A percentile compares a stretch with the other conserved stretches of the same genome.
phyloP scores from a whole-genome alignment of 2,113 vertebrate genomes.

The Accipiter virgatus region DNA sequence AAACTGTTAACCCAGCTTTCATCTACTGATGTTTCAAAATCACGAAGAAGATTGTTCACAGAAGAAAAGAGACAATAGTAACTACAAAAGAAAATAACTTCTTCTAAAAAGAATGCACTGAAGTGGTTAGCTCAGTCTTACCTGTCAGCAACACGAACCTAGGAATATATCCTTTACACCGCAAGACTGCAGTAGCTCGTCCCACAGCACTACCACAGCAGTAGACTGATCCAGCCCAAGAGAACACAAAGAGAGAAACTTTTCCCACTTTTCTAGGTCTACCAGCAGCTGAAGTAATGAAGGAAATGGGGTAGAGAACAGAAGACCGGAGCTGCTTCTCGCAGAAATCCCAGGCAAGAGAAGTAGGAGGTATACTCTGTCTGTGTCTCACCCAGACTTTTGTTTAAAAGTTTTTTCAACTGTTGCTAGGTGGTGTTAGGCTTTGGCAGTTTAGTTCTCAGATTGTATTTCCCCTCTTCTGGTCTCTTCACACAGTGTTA shows the following conservation, averaged over 20 bases:
- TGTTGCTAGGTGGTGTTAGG: constrained; percentile 82
- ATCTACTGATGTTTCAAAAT: neutral
- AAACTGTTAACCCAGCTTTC: neutral
- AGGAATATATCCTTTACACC: constrained; percentile 25
- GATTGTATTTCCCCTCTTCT: constrained; percentile 77
- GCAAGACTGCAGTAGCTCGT: constrained; percentile 37
- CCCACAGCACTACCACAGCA: constrained; percentile 41
- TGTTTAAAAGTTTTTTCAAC: constrained; percentile 79
- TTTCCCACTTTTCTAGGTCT: constrained; percentile 64
- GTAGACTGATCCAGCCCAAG: constrained; percentile 63
- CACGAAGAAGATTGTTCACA: neutral
- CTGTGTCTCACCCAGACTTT: constrained; percentile 75
- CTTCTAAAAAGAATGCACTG: neutral
- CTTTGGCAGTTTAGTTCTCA: constrained; percentile 77
- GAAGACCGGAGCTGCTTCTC: constrained; percentile 59
- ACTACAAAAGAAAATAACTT: neutral
- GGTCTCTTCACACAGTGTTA: constrained; percentile 72
- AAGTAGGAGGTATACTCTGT: constrained; percentile 64
- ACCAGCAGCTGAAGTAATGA: constrained; percentile 72
- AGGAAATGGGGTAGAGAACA: constrained; percentile 61
- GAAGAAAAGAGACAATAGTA: neutral
- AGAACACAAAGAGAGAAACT: constrained; percentile 60
- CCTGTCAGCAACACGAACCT: constrained; percentile 56
- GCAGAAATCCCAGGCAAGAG: constrained; percentile 71
- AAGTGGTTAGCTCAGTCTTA: constrained; percentile 60